phyloP scores from a whole-genome alignment of 2,888 invertebrate species.

The Coleophora deauratella region DNA sequence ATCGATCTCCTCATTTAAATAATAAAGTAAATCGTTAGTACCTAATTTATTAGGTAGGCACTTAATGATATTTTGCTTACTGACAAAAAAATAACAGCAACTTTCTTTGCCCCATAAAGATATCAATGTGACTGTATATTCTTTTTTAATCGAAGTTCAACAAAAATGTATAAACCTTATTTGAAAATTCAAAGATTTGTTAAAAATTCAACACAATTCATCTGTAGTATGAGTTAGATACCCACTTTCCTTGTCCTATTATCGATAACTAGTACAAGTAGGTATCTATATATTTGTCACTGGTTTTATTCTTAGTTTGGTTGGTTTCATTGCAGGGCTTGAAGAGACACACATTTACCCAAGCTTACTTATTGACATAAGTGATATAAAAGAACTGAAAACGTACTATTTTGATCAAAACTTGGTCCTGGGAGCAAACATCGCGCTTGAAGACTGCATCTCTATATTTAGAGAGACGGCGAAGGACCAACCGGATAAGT shows the following conservation, averaged over 20 bases:
- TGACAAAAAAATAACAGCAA: no score
- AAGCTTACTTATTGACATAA: conserved; percentile 46
- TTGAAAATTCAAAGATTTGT: no score
- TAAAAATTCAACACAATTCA: no score
- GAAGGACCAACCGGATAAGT: conserved; percentile 39
- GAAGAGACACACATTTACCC: conserved; percentile 44
- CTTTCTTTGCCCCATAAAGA: no score
- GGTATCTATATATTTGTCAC: no score
- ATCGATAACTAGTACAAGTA: conserved; percentile 29
- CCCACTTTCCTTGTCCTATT: background rate
- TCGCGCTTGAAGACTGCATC: conserved; percentile 72
- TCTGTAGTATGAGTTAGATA: no score
- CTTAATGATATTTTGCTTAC: no score
- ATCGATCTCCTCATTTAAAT: background rate
- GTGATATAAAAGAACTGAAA: conserved; percentile 43
- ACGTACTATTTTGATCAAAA: conserved; percentile 44
- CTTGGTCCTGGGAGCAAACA: conserved; percentile 71
- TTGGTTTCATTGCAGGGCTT: conserved; percentile 50
- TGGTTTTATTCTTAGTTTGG: no score
- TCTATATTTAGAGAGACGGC: conserved; percentile 53
- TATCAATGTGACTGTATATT: no score
- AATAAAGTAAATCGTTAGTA: background rate
- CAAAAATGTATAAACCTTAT: no score
- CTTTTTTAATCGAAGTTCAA: no score
- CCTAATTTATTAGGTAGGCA: no score